phyloP scores from a whole-genome alignment of 2,797 vertebrate genomes.

The Lacerta agilis region DNA sequence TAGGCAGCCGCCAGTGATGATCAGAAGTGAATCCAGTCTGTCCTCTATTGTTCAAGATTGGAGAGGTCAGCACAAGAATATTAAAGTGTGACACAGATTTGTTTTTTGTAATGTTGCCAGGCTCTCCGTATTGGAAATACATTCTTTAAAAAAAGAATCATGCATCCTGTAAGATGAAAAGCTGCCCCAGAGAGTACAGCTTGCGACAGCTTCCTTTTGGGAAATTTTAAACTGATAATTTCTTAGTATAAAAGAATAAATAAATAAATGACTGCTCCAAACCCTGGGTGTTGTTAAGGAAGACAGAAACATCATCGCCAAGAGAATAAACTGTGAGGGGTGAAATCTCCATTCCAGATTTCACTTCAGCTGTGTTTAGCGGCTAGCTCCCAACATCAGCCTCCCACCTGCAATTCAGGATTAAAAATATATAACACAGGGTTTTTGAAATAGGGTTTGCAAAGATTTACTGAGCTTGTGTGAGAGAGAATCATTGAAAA shows the following conservation, averaged over 20 bases:
- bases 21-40: not conserved
- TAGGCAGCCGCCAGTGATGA: not conserved
- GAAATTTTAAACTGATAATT: constrained; percentile 39
- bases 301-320: not conserved
- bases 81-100: not conserved
- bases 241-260: constrained; percentile 44
- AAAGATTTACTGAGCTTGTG: not conserved
- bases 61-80: not conserved
- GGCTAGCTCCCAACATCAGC: not conserved
- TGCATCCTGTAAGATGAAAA: constrained; percentile 54
- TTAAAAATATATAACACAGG: not conserved
- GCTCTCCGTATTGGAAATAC: not conserved
- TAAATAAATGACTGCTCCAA: constrained; percentile 9
- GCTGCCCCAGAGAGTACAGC: constrained; percentile 4
- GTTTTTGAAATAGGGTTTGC: not conserved
- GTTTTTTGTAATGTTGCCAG: not conserved
- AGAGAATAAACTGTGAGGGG: not conserved
- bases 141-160: constrained; percentile 11
- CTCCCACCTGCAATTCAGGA: not conserved
- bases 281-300: not conserved
- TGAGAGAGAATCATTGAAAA: not conserved
- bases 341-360: not conserved
- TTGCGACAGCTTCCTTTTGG: constrained; percentile 58
- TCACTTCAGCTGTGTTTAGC: not conserved
- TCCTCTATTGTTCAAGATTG: constrained; percentile 22